These are phyloP conservation scores for Synergus japonicus DNA, from an alignment of 2,888 invertebrate genomes.

Conservation along the genomic window DNA sequence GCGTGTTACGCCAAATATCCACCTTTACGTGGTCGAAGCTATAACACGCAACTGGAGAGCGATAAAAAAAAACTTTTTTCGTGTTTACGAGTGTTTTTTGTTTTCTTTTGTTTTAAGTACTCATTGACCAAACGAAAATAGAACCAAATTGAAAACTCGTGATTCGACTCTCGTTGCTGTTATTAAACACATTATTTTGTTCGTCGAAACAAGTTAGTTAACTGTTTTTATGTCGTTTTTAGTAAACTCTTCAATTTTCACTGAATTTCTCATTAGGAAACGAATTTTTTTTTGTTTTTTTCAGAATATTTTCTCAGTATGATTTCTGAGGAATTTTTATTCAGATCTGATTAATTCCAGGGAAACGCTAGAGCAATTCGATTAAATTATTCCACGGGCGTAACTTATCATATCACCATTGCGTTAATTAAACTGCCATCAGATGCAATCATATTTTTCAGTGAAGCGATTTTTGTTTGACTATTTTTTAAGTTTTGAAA, in stretches of 20 bases:
- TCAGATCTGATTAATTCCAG: no score
- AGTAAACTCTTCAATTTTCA: no score
- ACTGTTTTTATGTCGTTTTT: no score
- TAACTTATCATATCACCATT: no score
- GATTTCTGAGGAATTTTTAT: no score
- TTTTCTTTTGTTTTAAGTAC: conserved; percentile 6
- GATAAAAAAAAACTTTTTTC: conserved; percentile 4
- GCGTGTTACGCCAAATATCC: not conserved
- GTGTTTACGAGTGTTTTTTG: conserved; percentile 1
- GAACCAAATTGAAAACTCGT: conserved; percentile 11
- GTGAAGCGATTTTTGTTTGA: no score
- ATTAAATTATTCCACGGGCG: no score
- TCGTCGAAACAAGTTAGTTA: not conserved
- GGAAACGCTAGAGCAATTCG: no score
- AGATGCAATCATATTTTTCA: not conserved
- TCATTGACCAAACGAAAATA: not conserved
- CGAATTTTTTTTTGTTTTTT: no score
- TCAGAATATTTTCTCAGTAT: no score
- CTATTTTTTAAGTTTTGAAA: not conserved
- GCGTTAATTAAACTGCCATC: no score
- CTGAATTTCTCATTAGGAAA: no score
- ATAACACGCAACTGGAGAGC: conserved; percentile 1
- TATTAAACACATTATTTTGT: not conserved
- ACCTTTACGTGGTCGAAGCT: not conserved
- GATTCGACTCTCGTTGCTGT: conserved; percentile 4